Percentiles rank a stretch among this genome's conserved stretches.
Conservation (phyloP, 2,888 invertebrate species). For the Epistrophe grossulariae region DNA sequence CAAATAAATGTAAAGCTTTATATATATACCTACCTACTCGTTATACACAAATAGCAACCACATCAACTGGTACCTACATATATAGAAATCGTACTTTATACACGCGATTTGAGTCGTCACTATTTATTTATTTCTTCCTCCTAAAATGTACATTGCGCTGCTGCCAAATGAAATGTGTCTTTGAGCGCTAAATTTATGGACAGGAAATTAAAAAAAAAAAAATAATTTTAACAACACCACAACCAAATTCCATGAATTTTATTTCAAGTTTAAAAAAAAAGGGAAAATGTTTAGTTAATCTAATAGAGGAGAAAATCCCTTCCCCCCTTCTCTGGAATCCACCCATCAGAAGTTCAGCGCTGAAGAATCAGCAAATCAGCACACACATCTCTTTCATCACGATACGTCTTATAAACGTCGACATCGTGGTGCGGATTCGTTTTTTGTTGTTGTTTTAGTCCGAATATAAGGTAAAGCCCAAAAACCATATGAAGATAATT, state of each 20-base stretch:
- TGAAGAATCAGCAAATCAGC: conserved; percentile 41
- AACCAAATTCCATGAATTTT: conserved; percentile 68
- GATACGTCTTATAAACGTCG: conserved; percentile 1
- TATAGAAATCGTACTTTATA: conserved; percentile 45
- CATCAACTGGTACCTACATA: conserved; percentile 24
- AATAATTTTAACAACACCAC: conserved; percentile 13
- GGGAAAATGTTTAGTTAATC: conserved; percentile 37
- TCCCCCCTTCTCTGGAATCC: conserved; percentile 24
- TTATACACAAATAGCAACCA: conserved; percentile 19
- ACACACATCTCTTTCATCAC: conserved; percentile 33
- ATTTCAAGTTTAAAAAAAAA: conserved; percentile 70
- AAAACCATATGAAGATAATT: conserved; percentile 46
- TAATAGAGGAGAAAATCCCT: conserved; percentile 11
- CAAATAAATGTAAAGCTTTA: not conserved
- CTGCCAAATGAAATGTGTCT: conserved; percentile 60
- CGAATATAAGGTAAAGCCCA: conserved; percentile 31
- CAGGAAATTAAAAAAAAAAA: conserved; percentile 59
- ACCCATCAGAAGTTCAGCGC: conserved; percentile 29
- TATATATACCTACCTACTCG: not conserved
- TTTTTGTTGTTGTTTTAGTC: not conserved
- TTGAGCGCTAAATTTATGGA: conserved; percentile 68
- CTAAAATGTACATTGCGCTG: conserved; percentile 8
- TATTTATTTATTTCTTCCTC: conserved; percentile 65
- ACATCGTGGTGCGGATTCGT: not conserved
- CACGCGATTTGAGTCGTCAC: conserved; percentile 62